Conservation (phyloP, 2,888 invertebrate species). For the Thera obeliscata region DNA sequence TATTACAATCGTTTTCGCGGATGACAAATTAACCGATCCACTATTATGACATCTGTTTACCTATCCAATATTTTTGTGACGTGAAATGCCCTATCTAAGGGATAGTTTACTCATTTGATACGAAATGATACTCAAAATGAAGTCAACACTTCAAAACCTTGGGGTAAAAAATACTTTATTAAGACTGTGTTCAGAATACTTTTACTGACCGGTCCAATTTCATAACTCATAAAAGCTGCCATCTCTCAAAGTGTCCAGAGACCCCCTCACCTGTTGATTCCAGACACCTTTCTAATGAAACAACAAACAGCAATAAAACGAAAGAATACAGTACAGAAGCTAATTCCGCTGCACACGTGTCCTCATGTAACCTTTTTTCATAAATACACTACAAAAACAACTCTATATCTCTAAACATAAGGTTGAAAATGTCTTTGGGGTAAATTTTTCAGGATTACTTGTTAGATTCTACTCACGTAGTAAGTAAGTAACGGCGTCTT, state of each 20-base stretch:
- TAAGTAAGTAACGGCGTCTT: slow-evolving; percentile 77
- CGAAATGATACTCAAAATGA: no score
- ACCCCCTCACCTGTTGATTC: slow-evolving; percentile 46
- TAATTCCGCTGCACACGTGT: slow-evolving; percentile 67
- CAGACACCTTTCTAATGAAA: slow-evolving; percentile 48
- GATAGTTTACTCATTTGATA: no score
- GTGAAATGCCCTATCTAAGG: no score
- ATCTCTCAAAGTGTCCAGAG: slow-evolving; percentile 30
- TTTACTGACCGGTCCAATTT: slow-evolving; percentile 21
- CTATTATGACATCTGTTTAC: no score
- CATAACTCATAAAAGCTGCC: slow-evolving; percentile 33
- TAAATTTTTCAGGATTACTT: slow-evolving; percentile 50
- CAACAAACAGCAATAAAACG: slow-evolving; percentile 52
- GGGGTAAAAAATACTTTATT: no score
- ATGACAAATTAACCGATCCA: no score
- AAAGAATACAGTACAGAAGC: slow-evolving; percentile 53
- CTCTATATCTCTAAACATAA: slow-evolving; percentile 8
- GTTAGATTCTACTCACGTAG: slow-evolving; percentile 73
- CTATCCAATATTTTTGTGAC: no score
- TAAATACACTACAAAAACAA: slow-evolving; percentile 8
- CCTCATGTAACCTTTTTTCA: slow-evolving; percentile 32
- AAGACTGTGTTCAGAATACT: background rate
- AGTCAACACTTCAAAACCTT: no score
- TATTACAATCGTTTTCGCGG: no score
- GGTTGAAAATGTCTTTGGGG: slow-evolving; percentile 33